A percentile compares a stretch with the other conserved stretches of the same genome.
Conservation (phyloP, 2,797 vertebrate species). For the Pseudopleuronectes americanus region DNA sequence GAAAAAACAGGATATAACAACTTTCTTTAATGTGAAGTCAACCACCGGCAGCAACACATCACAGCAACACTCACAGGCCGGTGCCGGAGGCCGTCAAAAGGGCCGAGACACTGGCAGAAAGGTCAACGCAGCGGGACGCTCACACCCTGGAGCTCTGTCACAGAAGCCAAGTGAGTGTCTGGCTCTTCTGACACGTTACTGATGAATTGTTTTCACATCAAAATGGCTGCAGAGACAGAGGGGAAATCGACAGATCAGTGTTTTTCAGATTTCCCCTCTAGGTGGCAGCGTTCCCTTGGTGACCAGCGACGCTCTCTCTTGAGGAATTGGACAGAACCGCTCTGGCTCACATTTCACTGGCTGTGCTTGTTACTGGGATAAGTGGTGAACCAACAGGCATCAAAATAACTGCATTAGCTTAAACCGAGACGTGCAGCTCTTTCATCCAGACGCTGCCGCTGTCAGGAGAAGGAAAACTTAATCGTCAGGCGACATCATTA, state of each 20-base stretch:
- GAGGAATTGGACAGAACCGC: slow-evolving; percentile 11
- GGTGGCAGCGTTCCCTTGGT: slow-evolving; percentile 67
- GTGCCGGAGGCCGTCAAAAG: neutral
- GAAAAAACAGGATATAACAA: slow-evolving; percentile 39
- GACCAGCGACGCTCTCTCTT: neutral
- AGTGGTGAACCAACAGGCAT: slow-evolving; percentile 25
- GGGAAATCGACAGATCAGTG: neutral
- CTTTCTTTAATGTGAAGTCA: slow-evolving; percentile 19
- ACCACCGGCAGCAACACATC: slow-evolving; percentile 3
- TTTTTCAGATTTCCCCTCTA: slow-evolving; percentile 33
- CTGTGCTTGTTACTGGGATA: slow-evolving; percentile 37
- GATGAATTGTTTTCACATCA: slow-evolving; percentile 59
- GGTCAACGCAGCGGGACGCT: neutral
- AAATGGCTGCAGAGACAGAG: slow-evolving; percentile 66
- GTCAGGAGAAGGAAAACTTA: slow-evolving; percentile 23
- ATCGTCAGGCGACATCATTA: slow-evolving; percentile 34
- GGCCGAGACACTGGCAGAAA: slow-evolving; percentile 1
- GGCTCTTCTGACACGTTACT: slow-evolving; percentile 29
- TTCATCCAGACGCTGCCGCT: slow-evolving; percentile 7
- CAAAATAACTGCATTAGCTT: slow-evolving; percentile 33
- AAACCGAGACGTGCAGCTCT: slow-evolving; percentile 21
- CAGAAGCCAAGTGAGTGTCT: slow-evolving; percentile 10
- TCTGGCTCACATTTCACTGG: slow-evolving; percentile 25
- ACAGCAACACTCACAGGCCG: neutral
- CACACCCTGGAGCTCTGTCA: slow-evolving; percentile 15